A percentile compares a stretch with the other conserved stretches of the same genome.
These are phyloP conservation scores for Dendrocopos noguchii DNA, from an alignment of 2,113 vertebrate genomes.

Conservation along the genomic window DNA sequence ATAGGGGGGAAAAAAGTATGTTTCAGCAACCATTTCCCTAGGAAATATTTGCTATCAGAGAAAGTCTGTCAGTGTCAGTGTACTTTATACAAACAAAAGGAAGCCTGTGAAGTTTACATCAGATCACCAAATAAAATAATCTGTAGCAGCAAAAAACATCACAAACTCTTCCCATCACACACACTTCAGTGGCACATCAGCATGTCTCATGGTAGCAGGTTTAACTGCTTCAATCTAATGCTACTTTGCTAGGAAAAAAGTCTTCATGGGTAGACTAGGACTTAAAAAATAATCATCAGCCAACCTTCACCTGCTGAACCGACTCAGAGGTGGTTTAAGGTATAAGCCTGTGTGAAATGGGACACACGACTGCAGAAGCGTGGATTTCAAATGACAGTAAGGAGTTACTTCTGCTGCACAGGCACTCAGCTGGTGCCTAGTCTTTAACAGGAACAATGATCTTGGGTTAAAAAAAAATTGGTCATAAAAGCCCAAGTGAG, in stretches of 20 bases:
- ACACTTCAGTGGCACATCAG: not conserved
- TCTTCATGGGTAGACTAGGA: not conserved
- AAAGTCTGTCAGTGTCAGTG: not conserved
- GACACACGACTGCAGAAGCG: not conserved
- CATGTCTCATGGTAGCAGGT: not conserved
- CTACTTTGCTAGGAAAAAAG: not conserved
- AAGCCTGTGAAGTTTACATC: constrained; percentile 17
- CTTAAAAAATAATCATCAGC: constrained; percentile 21
- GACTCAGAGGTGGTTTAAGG: not conserved
- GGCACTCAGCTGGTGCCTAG: not conserved
- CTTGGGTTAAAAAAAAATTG: not conserved
- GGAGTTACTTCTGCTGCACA: not conserved
- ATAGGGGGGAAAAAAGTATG: not conserved
- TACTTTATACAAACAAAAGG: constrained; percentile 30
- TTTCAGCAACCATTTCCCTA: not conserved
- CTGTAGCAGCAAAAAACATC: not conserved
- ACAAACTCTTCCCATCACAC: not conserved
- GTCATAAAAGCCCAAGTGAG: not conserved
- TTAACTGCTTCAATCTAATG: not conserved
- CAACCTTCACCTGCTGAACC: not conserved
- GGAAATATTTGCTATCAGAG: constrained; percentile 17
- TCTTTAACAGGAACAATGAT: not conserved
- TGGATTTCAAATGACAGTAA: accelerated
- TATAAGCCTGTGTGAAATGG: not conserved
- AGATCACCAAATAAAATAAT: constrained; percentile 42